Percentiles rank a stretch among this genome's conserved stretches.
These are phyloP conservation scores for Asarcornis scutulata DNA, from an alignment of 2,113 vertebrate species.

Conservation along the genomic window DNA sequence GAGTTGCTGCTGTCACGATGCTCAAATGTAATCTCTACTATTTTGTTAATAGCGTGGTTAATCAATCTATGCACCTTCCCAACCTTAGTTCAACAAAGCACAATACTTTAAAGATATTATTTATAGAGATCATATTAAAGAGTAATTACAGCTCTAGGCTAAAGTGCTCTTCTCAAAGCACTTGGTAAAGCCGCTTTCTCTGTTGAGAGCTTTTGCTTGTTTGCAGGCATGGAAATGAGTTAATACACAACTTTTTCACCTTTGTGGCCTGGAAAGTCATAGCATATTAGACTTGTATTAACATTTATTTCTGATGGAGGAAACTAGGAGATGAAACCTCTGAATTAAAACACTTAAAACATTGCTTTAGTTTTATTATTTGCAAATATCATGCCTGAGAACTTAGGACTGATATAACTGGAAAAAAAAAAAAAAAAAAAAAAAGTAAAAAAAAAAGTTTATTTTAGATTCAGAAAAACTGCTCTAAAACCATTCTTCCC, in stretches of 20 bases:
- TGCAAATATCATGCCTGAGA: neutral
- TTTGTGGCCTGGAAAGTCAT: neutral
- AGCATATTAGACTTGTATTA: neutral
- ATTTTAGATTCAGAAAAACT: neutral
- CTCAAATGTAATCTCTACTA: neutral
- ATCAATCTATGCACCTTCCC: neutral
- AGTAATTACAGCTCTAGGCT: neutral
- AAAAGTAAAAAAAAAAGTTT: neutral
- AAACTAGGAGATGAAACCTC: neutral
- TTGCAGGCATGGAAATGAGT: neutral
- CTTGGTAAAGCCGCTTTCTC: neutral
- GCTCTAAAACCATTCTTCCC: neutral
- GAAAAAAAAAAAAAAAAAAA: neutral
- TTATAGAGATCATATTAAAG: neutral
- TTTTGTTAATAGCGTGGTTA: neutral
- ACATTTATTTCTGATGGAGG: neutral
- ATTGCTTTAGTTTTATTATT: neutral
- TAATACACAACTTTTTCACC: neutral
- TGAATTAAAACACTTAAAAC: neutral
- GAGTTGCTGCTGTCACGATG: neutral
- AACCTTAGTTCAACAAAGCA: neutral
- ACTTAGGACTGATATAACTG: neutral
- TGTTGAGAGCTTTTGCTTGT: neutral
- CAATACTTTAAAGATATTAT: neutral
- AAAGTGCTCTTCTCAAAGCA: neutral